Base-by-base conservation (phyloP, 1,140 invertebrate species). In the Drosophila teissieri region DNA sequence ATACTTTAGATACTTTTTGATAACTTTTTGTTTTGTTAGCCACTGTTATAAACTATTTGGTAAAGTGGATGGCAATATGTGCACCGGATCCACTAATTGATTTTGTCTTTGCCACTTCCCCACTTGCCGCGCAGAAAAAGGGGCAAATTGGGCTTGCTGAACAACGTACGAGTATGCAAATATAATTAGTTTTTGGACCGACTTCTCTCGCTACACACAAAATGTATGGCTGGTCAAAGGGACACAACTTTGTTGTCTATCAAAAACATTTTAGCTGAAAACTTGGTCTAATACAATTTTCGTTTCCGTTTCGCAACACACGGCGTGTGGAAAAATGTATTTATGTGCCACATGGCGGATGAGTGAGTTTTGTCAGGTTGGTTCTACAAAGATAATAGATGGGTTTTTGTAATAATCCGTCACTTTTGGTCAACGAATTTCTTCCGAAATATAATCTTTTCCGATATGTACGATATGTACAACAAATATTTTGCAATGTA, bases 11-110 rank as follows among this genome's bases (percentile, higher is more conserved):
- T n/a, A n/a, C n/a, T 27, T 27, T 27, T 27, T 6, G 27, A 31
- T 31, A 12, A 11, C 15, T 39, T 57, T 60, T 42, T 7, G 5
- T n/a, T 11, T 54, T 36, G 27, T 19, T 17, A 6, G 6, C 49
- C 3, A 51, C 27, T 51, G 31, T 44, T 31, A 56, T 56, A 56
- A 52, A 40, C 27, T 39, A 31, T 52, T 61, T 52, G 48, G 19
- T 61, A 22, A 51, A 60, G 57, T 60, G 57, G 57, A 49, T 17
- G 27, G 44, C 63, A 15, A 44, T 49, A 31, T 51, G 22, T 37
- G 62, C 64, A 67, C 11, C 45, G 64, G 27, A 68, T 53, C 61
- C 65, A 52, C 65, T 69, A 69, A 69, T 69, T 69, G 65, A 69
- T 69, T 69, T 69, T 69, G 64, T 69, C 62, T 69, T 45, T 0